A percentile compares a stretch with the other conserved stretches of the same genome.
phyloP scores from a whole-genome alignment of 2,888 invertebrate species.

The Drosophila conformis region DNA sequence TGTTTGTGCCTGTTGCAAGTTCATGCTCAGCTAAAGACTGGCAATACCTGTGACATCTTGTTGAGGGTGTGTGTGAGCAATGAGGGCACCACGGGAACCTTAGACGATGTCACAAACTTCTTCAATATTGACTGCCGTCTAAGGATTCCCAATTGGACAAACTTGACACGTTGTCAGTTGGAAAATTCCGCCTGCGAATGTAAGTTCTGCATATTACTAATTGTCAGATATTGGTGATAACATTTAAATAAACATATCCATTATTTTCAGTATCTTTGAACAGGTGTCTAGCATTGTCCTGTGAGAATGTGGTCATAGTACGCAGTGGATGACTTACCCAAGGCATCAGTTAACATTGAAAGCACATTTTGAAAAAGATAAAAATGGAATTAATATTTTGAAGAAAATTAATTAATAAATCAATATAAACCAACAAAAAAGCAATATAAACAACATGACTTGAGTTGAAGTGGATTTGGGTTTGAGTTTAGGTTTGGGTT shows the following conservation, averaged over 20 bases:
- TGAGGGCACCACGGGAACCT: constrained; percentile 30
- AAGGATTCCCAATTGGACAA: constrained; percentile 35
- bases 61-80: constrained; percentile 18
- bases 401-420: constrained; percentile 3
- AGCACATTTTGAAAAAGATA: neutral
- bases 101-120: constrained; percentile 37
- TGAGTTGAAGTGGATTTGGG: constrained; percentile 49
- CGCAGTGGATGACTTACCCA: neutral
- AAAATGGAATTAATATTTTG: neutral
- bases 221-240: no score
- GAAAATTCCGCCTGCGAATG: constrained; percentile 45
- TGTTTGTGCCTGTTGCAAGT: constrained; percentile 40
- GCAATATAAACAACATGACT: constrained; percentile 40
- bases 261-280: constrained; percentile 51
- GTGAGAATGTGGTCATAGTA: constrained; percentile 17
- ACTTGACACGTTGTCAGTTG: constrained; percentile 58
- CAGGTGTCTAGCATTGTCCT: constrained; percentile 29
- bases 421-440: neutral
- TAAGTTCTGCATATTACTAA: constrained; percentile 31
- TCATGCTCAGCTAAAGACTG: constrained; percentile 24
- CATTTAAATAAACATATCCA: neutral
- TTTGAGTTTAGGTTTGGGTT: neutral
- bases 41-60: constrained; percentile 26
- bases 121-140: constrained; percentile 51
- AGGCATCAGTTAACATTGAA: no score